Base-by-base conservation (phyloP, 1,140 invertebrate genomes). In the Lutraria rhynchaena region DNA sequence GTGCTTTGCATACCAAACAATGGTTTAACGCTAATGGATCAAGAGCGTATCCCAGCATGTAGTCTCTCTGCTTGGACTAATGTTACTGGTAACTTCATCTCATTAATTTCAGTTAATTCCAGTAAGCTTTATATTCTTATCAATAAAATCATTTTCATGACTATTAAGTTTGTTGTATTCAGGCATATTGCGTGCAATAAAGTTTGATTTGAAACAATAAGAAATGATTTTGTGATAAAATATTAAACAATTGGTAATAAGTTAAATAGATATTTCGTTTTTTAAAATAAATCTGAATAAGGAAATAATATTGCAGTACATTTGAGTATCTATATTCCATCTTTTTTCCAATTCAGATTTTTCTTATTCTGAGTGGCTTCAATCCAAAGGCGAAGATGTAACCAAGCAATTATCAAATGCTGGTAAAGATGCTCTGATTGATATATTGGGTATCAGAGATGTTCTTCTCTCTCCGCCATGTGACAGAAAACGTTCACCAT, bases 1-100 rank as follows among this genome's bases (percentile, higher is more conserved):
- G 33, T 0, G 0, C 71, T 82, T 51, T 88, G 87, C 83, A 70
- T 87, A 11, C 87, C 87, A 35, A 65, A 81, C 13, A 53, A 70
- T 55, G 85, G 86, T 11, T 31, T 88, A 17, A 31, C 81, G 19
- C 33, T 88, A 13, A 33, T 88, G 46, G 67, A 81, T n/a, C 55
- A 78, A 9, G 81, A 85, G 41, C 46, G 82, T 22, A 65, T 86
- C 29, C 85, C 85, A 1, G 60, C 71, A 4, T 86, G 85, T 60
- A 73, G 77, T 57, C 71, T 83, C 13, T 46, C 33, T 19, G 69
- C 71, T 3, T 67, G 81, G 29, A 49, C 61, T n/a, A 73, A 85
- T 13, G 15, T 85, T 31, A 67, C 55, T 61, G 22, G 69, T 81
- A 70, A 70, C 24, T 73, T 1, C 31, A 29, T 35, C 15, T 3